A percentile compares a stretch with the other conserved stretches of the same genome.
Evolutionary conservation across 1,140 invertebrate genomes (phyloP).

Genomic region (Drosophila carrolli): DNA sequence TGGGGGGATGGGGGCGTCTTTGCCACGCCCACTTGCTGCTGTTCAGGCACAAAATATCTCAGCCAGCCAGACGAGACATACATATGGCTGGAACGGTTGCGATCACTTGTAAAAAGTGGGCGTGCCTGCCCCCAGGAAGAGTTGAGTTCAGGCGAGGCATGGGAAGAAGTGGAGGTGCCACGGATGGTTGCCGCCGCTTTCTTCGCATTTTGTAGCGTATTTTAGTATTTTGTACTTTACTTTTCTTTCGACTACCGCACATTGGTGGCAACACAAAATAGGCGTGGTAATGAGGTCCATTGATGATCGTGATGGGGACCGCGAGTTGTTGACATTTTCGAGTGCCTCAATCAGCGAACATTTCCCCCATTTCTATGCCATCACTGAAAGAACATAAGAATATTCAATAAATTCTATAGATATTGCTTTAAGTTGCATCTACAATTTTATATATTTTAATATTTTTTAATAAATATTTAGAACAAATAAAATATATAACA

Average conservation of each 20-base stretch:
- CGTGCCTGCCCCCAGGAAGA: constrained; percentile 67
- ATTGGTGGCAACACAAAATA: constrained; percentile 72
- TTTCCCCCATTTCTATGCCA: background rate
- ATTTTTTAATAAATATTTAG: too few relatives aligned
- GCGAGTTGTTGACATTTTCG: constrained; percentile 66
- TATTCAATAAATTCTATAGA: too few relatives aligned
- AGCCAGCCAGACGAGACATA: constrained; percentile 15
- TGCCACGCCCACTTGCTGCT: constrained; percentile 64
- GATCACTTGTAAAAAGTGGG: constrained; percentile 67
- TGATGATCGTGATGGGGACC: constrained; percentile 31
- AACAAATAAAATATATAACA: too few relatives aligned
- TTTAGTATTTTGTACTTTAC: constrained; percentile 33
- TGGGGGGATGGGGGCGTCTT: constrained; percentile 15
- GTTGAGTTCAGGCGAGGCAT: constrained; percentile 46
- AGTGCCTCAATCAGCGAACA: constrained; percentile 24
- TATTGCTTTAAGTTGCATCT: background rate
- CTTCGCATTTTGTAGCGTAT: constrained; percentile 35
- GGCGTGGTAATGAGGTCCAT: constrained; percentile 67
- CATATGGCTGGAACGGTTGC: constrained; percentile 45
- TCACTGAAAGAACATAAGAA: background rate
- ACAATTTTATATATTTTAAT: background rate
- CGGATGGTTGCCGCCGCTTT: constrained; percentile 52
- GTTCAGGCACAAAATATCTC: constrained; percentile 19
- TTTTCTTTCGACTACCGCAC: constrained; percentile 50
- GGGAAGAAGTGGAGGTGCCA: constrained; percentile 56